phyloP scores from a whole-genome alignment of 2,888 invertebrate species.

The Mimachlamys varia region DNA sequence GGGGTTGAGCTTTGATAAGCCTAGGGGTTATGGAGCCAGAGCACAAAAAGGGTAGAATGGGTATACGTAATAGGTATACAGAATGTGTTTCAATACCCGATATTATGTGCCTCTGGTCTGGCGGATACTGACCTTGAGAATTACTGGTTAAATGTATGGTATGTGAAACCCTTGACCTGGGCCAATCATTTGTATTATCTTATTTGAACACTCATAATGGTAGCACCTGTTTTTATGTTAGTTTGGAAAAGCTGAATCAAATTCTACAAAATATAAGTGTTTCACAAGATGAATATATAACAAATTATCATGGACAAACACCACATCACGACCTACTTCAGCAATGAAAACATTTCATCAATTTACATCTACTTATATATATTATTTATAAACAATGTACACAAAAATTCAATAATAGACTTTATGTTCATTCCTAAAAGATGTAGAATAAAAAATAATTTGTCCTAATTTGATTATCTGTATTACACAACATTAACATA shows the following conservation, averaged over 20 bases:
- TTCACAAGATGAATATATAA: neutral
- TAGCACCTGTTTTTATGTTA: neutral
- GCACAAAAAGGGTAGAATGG: too few relatives aligned
- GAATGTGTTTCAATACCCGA: too few relatives aligned
- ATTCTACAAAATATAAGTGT: neutral
- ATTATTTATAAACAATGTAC: neutral
- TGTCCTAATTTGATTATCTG: neutral
- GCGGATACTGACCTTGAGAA: too few relatives aligned
- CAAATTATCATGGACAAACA: neutral
- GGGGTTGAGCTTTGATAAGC: too few relatives aligned
- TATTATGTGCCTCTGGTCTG: too few relatives aligned
- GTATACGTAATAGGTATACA: too few relatives aligned
- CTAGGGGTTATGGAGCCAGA: too few relatives aligned
- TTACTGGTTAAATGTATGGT: too few relatives aligned
- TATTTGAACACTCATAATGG: neutral
- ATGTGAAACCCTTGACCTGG: too few relatives aligned
- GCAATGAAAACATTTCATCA: neutral
- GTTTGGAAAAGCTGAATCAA: neutral
- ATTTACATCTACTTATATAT: neutral
- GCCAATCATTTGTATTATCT: neutral
- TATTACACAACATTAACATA: neutral
- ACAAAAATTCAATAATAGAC: neutral
- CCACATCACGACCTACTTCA: neutral
- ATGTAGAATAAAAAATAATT: neutral
- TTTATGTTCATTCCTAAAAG: neutral